phyloP scores from a whole-genome alignment of 2,888 invertebrate species.

The Latrodectus hesperus region DNA sequence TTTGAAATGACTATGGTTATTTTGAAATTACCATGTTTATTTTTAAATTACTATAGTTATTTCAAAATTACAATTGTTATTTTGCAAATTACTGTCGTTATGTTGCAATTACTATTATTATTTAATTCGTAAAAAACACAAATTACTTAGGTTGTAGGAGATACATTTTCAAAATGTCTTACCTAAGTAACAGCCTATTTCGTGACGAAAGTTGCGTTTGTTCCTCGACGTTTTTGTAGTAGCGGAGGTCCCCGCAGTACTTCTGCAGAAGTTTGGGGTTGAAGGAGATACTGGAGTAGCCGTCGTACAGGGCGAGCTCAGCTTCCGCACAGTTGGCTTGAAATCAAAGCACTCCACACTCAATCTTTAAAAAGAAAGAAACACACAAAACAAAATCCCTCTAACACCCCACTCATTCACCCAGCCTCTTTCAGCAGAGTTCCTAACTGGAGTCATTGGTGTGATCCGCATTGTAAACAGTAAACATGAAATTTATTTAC shows the following conservation, averaged over 20 bases:
- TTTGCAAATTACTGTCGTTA: too few relatives aligned
- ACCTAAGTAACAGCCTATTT: constrained; percentile 75
- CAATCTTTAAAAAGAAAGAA: constrained; percentile 34
- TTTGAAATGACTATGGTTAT: too few relatives aligned
- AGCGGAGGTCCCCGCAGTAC: constrained; percentile 76
- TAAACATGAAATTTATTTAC: too few relatives aligned
- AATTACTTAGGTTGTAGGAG: too few relatives aligned
- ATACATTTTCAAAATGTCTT: neutral
- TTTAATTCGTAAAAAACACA: too few relatives aligned
- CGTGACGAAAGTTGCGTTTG: constrained; percentile 74
- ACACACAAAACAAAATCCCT: neutral
- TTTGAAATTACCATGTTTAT: too few relatives aligned
- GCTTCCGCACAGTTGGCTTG: constrained; percentile 76
- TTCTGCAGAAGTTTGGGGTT: constrained; percentile 72
- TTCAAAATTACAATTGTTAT: too few relatives aligned
- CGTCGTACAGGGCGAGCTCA: constrained; percentile 75
- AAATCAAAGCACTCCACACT: constrained; percentile 22
- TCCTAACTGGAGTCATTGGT: too few relatives aligned
- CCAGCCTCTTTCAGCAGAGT: too few relatives aligned
- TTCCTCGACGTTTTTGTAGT: constrained; percentile 76
- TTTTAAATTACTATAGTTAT: too few relatives aligned
- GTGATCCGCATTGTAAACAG: too few relatives aligned
- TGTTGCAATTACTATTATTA: too few relatives aligned
- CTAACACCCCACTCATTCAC: neutral
- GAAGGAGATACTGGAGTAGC: constrained; percentile 73